Base-by-base conservation (phyloP, 2,888 invertebrate genomes). In the Tipula confusa region DNA sequence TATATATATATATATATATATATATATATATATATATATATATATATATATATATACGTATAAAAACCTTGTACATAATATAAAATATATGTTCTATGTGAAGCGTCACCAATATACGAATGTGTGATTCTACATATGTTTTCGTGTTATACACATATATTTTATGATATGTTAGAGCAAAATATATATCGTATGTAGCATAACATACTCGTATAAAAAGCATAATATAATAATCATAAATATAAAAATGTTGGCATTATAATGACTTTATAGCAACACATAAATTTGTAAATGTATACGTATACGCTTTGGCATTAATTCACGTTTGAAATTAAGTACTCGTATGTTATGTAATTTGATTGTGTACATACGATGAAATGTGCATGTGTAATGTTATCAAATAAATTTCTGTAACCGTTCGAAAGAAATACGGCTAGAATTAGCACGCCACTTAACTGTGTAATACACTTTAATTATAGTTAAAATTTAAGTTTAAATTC, bases 121-220 rank as follows among this genome's bases (percentile, higher is more conserved):
- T 64, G 64, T 64, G 64, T 64, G 64, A 64, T 64, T 24, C 64
- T 64, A 64, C 64, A 64, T 64, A 24, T 64, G 64, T 64, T 64
- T 64, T 64, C 24, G 33, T 33, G 6, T 11, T 6, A 33, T 9
- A 33, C 33, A 24, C 24, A 64, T n/a, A 43, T 5, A n/a, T 43
- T n/a, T 43, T 43, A 43, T 43, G 43, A 43, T 43, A 43, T 43
- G 43, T 43, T 43, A n/a, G 43, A 43, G 43, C n/a, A 43, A 43
- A 43, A 43, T 43, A 64, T 64, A 24, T 24, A 24, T 18, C n/a
- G 64, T 13, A 11, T 64, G 1, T 11, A 64, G 24, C 38, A n/a
- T n/a, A n/a, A n/a, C n/a, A n/a, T n/a, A n/a, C n/a, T n/a, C 7
- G 13, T 38, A 38, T 15, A 24, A 2, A 64, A 64, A 64, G 24